Conservation (phyloP, 2,797 vertebrate genomes). For the Myotis daubentonii region DNA sequence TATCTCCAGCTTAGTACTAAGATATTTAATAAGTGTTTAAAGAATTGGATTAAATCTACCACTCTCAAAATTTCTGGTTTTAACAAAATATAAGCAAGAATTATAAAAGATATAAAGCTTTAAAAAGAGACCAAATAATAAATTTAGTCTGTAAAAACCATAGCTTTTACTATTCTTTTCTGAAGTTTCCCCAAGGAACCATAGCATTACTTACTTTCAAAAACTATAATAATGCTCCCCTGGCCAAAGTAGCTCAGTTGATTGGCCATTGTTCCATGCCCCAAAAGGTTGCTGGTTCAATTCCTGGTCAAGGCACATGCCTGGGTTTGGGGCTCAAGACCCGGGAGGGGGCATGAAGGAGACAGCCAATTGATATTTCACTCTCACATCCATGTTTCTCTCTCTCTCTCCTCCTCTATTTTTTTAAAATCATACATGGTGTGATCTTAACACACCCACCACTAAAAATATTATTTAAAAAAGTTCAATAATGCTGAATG, state of each 20-base stretch:
- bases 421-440: not conserved
- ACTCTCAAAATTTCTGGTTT: slow-evolving; percentile 44
- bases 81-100: slow-evolving; percentile 51
- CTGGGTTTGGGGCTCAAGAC: not conserved
- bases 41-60: slow-evolving; percentile 4
- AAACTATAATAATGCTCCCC: slow-evolving; percentile 26
- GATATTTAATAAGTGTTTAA: slow-evolving; percentile 1
- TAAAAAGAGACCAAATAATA: slow-evolving; percentile 13
- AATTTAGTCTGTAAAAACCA: not conserved
- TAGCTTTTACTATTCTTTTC: not conserved
- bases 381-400: too few species aligned
- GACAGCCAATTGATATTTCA: not conserved
- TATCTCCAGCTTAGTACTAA: not conserved
- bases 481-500: not conserved
- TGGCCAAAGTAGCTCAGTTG: not conserved
- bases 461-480: not conserved
- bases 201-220: slow-evolving; percentile 3
- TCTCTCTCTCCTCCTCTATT: not conserved
- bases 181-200: not conserved
- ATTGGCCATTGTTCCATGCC: not conserved
- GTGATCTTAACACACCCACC: not conserved
- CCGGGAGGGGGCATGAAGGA: not conserved
- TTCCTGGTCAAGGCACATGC: not conserved
- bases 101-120: slow-evolving; percentile 7
- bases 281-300: not conserved